Evolutionary conservation across 2,113 vertebrate genomes (phyloP), one percentile per base, ranked within the genome.

Genomic region (Chroicocephalus ridibundus): DNA sequence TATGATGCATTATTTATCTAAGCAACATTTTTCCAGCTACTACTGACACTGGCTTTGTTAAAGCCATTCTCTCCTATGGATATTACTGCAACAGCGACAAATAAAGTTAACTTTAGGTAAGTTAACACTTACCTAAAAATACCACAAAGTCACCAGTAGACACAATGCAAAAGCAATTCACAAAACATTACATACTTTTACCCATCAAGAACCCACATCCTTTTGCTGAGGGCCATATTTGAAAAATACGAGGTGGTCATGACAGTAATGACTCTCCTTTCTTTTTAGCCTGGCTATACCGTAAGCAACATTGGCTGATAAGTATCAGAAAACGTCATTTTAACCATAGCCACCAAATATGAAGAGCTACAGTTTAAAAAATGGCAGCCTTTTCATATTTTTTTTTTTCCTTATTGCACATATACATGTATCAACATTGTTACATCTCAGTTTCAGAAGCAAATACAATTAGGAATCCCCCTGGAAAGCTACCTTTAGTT

Each of bases 131-230:
- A 34, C 38, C 42, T 42, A 51, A 79, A 93, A 65, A 25, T 40
- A 54, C 38, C n/a, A 72, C 46, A 38, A 47, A 62, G 34, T 31
- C 42, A 68, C 15, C 14, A 51, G 61, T 1, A 68, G 44, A 66
- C 25, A 55, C 5, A 60, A 54, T 11, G 5, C 19, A 76, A 71
- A 92, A 85, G 15, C 13, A 70, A 46, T 24, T 82, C 52, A 82
- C 36, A 76, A 64, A 75, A 49, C 0, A 0, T 62, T 58, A 44
- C 75, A 49, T 78, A 11, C 3, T 68, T 86, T 15, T 68, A 36
- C 10, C 9, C 29, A 31, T 64, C 29, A 80, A 77, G 32, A 90
- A 61, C 2, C 2, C 5, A 0, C 5, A 15, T 1, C 2, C 1
- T 77, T 74, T 90, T 38, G 20, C 55, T 1, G 5, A 62, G 26